These are phyloP conservation scores for Elaphurus davidianus DNA, from an alignment of 2,113 vertebrate genomes.

Conservation along the genomic window DNA sequence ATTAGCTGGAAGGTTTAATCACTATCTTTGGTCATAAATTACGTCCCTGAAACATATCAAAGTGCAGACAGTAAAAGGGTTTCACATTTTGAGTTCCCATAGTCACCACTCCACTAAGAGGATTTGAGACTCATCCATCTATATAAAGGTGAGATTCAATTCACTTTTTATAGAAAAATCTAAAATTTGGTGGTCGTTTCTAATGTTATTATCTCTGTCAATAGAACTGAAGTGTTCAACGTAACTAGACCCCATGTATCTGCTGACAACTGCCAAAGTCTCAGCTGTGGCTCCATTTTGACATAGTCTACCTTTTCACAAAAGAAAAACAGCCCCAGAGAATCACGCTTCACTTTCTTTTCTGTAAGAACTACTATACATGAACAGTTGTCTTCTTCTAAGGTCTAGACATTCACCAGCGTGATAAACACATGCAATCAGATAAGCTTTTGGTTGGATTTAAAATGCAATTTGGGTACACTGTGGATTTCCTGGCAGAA, in stretches of 20 bases:
- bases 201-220: constrained; percentile 79
- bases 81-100: constrained; percentile 35
- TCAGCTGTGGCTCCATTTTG: constrained; percentile 73
- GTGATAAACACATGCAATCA: constrained; percentile 61
- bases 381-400: constrained; percentile 27
- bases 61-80: neutral
- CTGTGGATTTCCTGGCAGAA: neutral
- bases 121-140: constrained; percentile 39
- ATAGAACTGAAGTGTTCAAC: constrained; percentile 78
- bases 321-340: neutral
- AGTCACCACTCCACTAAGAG: neutral
- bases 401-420: constrained; percentile 61
- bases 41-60: neutral
- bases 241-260: constrained; percentile 73
- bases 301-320: neutral
- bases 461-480: constrained; percentile 55
- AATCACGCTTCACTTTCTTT: constrained; percentile 47
- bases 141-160: constrained; percentile 34
- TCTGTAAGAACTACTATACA: constrained; percentile 76
- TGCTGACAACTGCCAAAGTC: constrained; percentile 71
- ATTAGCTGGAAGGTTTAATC: neutral
- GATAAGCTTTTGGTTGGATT: constrained; percentile 64
- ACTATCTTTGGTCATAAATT: neutral
- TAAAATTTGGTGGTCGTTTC: constrained; percentile 45
- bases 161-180: constrained; percentile 67